phyloP scores from a whole-genome alignment of 2,797 vertebrate species.

The Telmatherina bonti region DNA sequence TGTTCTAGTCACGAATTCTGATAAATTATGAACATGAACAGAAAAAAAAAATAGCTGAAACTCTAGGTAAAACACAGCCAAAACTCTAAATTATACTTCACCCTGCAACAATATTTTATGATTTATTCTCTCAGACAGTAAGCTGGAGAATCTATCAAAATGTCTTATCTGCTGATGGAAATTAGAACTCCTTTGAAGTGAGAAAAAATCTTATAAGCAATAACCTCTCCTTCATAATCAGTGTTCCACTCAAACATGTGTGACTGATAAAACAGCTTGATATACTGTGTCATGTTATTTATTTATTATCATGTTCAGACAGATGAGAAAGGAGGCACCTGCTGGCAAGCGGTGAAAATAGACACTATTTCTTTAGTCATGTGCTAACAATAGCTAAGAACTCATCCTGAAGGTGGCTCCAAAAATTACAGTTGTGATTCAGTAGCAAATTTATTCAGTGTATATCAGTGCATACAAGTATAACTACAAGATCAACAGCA shows the following conservation, averaged over 20 bases:
- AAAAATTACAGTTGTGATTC: background rate
- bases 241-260: background rate
- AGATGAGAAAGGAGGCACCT: background rate
- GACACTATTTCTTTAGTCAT: background rate
- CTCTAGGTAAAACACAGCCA: background rate
- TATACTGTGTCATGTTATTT: background rate
- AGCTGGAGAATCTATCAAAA: background rate
- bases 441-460: no score
- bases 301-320: background rate
- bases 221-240: background rate
- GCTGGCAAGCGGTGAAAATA: background rate
- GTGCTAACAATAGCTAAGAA: background rate
- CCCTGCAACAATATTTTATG: background rate
- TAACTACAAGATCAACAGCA: no score
- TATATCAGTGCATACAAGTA: no score
- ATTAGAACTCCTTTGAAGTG: constrained; percentile 7
- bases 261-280: background rate
- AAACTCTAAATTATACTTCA: background rate
- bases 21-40: background rate
- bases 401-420: background rate
- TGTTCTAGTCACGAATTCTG: background rate
- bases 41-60: background rate
- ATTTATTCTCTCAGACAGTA: constrained; percentile 6
- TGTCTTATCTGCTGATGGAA: constrained; percentile 7
- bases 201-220: background rate